Evolutionary conservation across 1,140 invertebrate genomes (phyloP).

Genomic region (Leptinotarsa undecemlineata): DNA sequence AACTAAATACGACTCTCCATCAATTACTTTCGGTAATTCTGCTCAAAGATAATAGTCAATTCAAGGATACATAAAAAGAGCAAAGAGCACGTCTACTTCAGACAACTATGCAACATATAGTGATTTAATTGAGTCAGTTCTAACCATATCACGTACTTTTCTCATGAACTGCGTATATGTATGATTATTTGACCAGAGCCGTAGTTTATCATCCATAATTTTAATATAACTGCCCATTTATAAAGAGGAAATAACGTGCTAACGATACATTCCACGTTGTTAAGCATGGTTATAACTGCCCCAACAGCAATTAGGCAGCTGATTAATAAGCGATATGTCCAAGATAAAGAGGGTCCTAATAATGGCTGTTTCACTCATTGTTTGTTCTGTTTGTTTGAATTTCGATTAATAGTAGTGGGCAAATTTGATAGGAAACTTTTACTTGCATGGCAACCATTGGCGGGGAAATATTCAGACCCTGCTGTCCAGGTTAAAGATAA

Average conservation of each 20-base stretch:
- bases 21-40: too few species aligned
- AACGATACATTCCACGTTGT: constrained; percentile 2
- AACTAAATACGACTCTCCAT: too few species aligned
- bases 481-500: too few species aligned
- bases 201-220: constrained; percentile 6
- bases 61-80: too few species aligned
- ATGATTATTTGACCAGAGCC: neutral
- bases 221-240: constrained; percentile 8
- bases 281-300: constrained; percentile 1
- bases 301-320: constrained; percentile 5
- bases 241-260: constrained; percentile 8
- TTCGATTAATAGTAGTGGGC: neutral
- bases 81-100: too few species aligned
- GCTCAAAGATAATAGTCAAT: too few species aligned
- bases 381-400: constrained; percentile 6
- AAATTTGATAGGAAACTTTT: too few species aligned
- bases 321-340: constrained; percentile 2
- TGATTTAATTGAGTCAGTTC: neutral
- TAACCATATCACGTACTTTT: neutral
- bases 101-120: too few species aligned
- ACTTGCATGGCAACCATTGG: too few species aligned
- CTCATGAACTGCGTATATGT: neutral
- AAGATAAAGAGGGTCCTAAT: constrained; percentile 6
- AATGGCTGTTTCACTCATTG: neutral
- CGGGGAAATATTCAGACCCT: too few species aligned